Percentiles rank a stretch among this genome's conserved stretches.
phyloP scores from a whole-genome alignment of 2,888 invertebrate genomes.

The Pomacea canaliculata region DNA sequence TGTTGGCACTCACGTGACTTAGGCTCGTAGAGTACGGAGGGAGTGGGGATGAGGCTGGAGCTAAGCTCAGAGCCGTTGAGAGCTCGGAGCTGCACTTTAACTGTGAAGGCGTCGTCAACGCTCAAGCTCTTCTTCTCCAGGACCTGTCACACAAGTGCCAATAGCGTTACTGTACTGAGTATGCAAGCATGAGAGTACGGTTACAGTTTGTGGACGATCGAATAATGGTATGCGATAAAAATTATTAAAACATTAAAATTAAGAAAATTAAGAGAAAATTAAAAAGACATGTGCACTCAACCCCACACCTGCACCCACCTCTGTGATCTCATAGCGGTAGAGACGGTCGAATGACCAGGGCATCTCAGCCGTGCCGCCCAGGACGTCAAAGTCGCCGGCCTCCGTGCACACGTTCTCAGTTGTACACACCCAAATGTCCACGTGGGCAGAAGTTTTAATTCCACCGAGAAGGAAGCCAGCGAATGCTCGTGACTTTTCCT shows the following conservation, averaged over 20 bases:
- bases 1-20: conserved; percentile 27
- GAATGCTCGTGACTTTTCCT: conserved; percentile 35
- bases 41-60: conserved; percentile 6
- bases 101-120: conserved; percentile 7
- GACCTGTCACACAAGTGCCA: neutral
- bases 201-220: no score
- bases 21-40: conserved; percentile 22
- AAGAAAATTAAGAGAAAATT: no score
- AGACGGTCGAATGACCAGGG: conserved; percentile 41
- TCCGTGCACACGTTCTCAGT: conserved; percentile 24
- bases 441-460: conserved; percentile 35
- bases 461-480: conserved; percentile 42
- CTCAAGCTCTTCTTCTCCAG: conserved; percentile 4
- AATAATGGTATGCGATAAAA: no score
- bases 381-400: conserved; percentile 37
- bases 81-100: conserved; percentile 14
- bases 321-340: conserved; percentile 39
- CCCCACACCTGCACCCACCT: neutral
- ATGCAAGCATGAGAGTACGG: no score
- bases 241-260: no score
- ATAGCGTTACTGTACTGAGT: no score
- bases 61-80: conserved; percentile 17
- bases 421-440: conserved; percentile 28
- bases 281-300: no score
- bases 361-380: conserved; percentile 39